Evolutionary conservation across 92 coral and sea anemone genomes (phyloP).

Genomic region (Phymanthus crucifer): DNA sequence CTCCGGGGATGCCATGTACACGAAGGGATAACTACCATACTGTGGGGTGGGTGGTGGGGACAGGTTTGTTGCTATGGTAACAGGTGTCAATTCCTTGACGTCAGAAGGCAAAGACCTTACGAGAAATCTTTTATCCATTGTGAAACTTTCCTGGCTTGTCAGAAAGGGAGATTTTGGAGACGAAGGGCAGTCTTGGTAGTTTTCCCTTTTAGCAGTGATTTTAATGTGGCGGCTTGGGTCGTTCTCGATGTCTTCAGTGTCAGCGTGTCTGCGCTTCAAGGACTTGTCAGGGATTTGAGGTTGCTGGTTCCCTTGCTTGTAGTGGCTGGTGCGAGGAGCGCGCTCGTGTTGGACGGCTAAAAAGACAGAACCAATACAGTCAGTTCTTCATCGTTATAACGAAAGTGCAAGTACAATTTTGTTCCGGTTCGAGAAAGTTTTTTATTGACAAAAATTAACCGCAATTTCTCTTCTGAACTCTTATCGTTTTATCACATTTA

Average conservation of each 20-base stretch:
- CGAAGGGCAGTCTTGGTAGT: conserved; percentile 40
- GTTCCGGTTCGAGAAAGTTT: no score
- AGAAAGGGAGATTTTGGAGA: conserved; percentile 52
- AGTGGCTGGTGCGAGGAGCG: conserved; percentile 81
- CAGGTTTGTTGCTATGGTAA: conserved; percentile 61
- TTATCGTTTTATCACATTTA: no score
- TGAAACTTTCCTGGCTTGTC: conserved; percentile 39
- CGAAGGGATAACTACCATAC: conserved; percentile 48
- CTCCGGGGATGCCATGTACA: conserved; percentile 80
- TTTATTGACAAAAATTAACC: no score
- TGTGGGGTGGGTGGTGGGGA: conserved; percentile 83
- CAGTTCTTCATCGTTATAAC: no score
- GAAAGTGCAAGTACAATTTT: no score
- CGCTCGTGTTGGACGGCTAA: conserved; percentile 96
- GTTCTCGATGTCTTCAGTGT: conserved; percentile 48
- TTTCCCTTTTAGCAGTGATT: conserved; percentile 65
- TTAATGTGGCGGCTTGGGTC: conserved; percentile 30
- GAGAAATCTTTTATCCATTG: conserved; percentile 34
- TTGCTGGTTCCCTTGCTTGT: conserved; percentile 49
- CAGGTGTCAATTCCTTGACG: conserved; percentile 46
- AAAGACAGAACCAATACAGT: background rate
- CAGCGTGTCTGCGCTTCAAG: conserved; percentile 72
- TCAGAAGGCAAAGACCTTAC: conserved; percentile 44
- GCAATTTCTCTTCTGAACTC: no score
- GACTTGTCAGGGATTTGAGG: conserved; percentile 52